A percentile compares a stretch with the other conserved stretches of the same genome.
phyloP scores from a whole-genome alignment of 2,888 invertebrate genomes.

The Scaptomyza parva region DNA sequence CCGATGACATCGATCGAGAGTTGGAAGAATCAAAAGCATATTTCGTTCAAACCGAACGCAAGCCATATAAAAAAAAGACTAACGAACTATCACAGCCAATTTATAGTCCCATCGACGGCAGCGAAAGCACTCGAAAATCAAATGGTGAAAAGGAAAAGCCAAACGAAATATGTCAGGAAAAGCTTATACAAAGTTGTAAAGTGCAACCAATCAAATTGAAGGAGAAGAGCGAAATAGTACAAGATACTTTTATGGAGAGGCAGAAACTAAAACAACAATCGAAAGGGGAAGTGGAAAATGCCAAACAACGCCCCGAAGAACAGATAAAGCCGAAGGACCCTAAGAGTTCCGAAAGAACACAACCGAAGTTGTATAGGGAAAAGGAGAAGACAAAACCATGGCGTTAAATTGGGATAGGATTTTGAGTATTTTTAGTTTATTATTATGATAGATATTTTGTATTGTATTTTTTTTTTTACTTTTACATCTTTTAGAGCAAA shows the following conservation, averaged over 20 bases:
- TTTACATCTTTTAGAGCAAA: background rate
- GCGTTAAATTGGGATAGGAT: constrained; percentile 24
- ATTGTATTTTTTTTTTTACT: background rate
- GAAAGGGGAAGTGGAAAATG: background rate
- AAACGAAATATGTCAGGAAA: background rate
- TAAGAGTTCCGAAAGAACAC: background rate
- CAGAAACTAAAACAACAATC: constrained; percentile 8
- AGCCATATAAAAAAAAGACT: background rate
- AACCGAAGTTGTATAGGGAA: background rate
- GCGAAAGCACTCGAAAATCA: background rate
- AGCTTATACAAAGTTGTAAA: constrained; percentile 3
- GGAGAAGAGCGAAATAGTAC: constrained; percentile 25
- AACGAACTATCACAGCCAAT: background rate
- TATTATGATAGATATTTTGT: background rate
- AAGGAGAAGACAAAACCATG: constrained; percentile 12
- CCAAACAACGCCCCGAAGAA: constrained; percentile 7
- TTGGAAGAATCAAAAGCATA: background rate
- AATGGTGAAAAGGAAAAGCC: background rate
- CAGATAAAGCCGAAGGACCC: background rate
- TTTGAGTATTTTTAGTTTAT: background rate
- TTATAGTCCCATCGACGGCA: background rate
- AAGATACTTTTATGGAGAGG: background rate
- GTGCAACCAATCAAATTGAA: constrained; percentile 23
- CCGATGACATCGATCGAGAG: background rate
- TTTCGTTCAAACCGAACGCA: background rate